These are phyloP conservation scores for Lethrus apterus DNA, from an alignment of 1,140 invertebrate genomes.

Conservation along the genomic window DNA sequence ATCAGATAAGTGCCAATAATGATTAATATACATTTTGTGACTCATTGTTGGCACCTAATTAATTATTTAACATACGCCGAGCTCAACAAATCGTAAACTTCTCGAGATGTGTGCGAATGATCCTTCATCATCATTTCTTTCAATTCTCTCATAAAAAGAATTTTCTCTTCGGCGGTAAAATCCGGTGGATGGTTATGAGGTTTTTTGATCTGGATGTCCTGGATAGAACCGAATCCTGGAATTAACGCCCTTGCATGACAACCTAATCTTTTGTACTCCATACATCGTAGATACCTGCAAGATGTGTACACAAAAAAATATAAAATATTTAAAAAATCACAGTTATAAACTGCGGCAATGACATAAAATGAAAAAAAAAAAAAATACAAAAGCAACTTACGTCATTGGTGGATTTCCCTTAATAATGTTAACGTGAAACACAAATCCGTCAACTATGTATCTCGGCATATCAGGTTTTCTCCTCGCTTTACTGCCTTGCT, in stretches of 20 bases:
- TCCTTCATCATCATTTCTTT: slow-evolving; percentile 30
- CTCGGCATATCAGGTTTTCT: too few relatives aligned
- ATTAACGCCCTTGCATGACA: slow-evolving; percentile 34
- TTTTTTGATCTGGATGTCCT: slow-evolving; percentile 34
- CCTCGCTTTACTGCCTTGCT: too few relatives aligned
- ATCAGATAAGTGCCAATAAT: too few relatives aligned
- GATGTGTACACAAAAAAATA: too few relatives aligned
- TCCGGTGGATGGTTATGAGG: slow-evolving; percentile 36
- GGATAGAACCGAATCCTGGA: slow-evolving; percentile 30
- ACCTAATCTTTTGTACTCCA: slow-evolving; percentile 34
- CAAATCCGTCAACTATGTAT: slow-evolving; percentile 27
- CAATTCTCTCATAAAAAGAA: slow-evolving; percentile 33
- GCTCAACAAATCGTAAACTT: slow-evolving; percentile 27
- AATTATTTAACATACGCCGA: slow-evolving; percentile 27
- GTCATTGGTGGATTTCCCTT: slow-evolving; percentile 28
- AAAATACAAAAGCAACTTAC: too few relatives aligned
- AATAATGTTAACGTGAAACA: slow-evolving; percentile 30
- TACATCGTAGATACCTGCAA: slow-evolving; percentile 32
- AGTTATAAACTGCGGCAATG: too few relatives aligned
- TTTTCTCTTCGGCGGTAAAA: slow-evolving; percentile 34
- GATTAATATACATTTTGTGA: background rate
- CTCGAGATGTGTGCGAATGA: slow-evolving; percentile 21
- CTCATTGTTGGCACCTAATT: background rate
- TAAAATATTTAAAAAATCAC: too few relatives aligned
- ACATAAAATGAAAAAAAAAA: too few relatives aligned